Percentiles rank a stretch among this genome's conserved stretches.
Evolutionary conservation across 2,888 invertebrate genomes (phyloP).

Genomic region (Yponomeuta cagnagella): DNA sequence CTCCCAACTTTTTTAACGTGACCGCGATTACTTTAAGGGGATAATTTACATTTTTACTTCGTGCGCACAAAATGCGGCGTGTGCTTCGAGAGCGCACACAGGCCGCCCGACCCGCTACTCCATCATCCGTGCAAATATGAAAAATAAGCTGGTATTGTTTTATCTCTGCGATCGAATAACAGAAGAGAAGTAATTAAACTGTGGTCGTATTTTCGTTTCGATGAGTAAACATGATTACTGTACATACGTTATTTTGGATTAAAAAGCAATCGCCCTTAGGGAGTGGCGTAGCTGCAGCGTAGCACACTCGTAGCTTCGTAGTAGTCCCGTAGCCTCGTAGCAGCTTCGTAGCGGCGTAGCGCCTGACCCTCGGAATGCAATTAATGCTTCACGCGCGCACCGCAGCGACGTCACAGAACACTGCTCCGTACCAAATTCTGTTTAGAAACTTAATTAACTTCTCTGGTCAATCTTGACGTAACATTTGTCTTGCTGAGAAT

Average conservation of each 20-base stretch:
- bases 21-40: slow-evolving; percentile 1
- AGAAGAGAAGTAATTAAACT: not conserved
- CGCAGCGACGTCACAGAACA: not conserved
- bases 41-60: not conserved
- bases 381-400: not conserved
- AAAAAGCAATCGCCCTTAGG: not conserved
- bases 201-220: not conserved
- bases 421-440: not conserved
- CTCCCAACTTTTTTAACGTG: not conserved
- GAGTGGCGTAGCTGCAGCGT: not conserved
- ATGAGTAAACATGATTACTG: not conserved
- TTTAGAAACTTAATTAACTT: slow-evolving; percentile 3
- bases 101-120: not conserved
- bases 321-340: not conserved
- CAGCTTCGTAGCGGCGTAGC: not conserved
- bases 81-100: not conserved
- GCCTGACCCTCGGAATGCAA: not conserved
- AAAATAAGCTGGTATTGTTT: not conserved
- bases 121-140: not conserved
- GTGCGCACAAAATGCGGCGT: not conserved
- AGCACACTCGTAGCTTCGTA: not conserved
- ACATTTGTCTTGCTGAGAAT: not conserved
- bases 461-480: not conserved
- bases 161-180: not conserved
- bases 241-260: not conserved